These are phyloP conservation scores for Phthorimaea operculella DNA, from an alignment of 1,140 invertebrate genomes.

Conservation along the genomic window DNA sequence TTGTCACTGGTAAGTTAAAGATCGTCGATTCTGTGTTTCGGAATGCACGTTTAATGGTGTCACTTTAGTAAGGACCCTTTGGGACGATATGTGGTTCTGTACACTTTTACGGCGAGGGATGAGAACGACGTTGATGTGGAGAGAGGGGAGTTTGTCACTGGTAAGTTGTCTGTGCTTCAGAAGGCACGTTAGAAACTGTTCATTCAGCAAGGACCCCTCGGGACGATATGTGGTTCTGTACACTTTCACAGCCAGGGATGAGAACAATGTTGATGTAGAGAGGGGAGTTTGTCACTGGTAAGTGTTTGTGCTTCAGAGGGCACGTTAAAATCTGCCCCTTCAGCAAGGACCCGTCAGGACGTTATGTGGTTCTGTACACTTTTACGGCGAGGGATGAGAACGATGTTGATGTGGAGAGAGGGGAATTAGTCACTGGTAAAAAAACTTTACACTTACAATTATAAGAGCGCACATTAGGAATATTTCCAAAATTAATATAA, in stretches of 20 bases:
- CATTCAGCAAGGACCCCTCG: too few species aligned
- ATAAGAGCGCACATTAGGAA: too few species aligned
- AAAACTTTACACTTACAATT: too few species aligned
- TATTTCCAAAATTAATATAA: too few species aligned
- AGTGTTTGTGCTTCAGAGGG: too few species aligned
- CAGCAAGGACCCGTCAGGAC: slow-evolving; percentile 89
- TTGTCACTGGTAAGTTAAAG: slow-evolving; percentile 77
- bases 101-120: slow-evolving; percentile 91
- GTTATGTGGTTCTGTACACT: slow-evolving; percentile 93
- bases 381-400: slow-evolving; percentile 94
- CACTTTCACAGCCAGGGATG: slow-evolving; percentile 91
- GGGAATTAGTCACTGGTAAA: slow-evolving; percentile 88
- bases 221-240: slow-evolving; percentile 88
- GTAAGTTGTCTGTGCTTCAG: slow-evolving; percentile 26
- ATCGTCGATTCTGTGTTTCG: too few species aligned
- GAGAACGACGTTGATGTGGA: slow-evolving; percentile 96
- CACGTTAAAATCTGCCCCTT: too few species aligned
- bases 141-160: slow-evolving; percentile 91
- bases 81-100: slow-evolving; percentile 90
- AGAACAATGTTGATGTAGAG: slow-evolving; percentile 95
- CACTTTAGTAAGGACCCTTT: slow-evolving; percentile 93
- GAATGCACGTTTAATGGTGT: too few species aligned
- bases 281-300: slow-evolving; percentile 89
- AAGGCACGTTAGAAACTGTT: too few species aligned
- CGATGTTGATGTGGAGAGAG: slow-evolving; percentile 92